Base-by-base conservation (phyloP, 2,888 invertebrate species). In the Ellobium chinense region DNA sequence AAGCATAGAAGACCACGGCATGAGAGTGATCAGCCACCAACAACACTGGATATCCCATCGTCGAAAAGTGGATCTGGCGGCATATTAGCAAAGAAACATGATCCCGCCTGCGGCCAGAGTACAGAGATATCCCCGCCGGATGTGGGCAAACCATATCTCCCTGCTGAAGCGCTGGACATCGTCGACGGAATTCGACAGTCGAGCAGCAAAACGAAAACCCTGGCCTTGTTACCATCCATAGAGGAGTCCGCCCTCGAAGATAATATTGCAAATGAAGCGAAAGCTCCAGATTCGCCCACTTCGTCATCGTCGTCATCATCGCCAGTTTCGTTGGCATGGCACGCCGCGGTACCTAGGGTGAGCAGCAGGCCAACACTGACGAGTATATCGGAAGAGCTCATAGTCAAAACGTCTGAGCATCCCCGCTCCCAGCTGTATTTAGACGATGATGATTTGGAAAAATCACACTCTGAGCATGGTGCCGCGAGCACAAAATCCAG, bases 331-430 rank as follows among this genome's bases (percentile, higher is more conserved):
- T 18, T 37, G 31, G 36, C 18, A 2, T 9, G 78, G 21, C 70
- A 70, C 27, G n/a, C 29, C 5, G 2, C 58, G 1, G 12, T 68
- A 18, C 27, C 27, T 21, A 31, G 79, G 5, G 73, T 73, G 0
- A 79, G 79, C 58, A 79, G 79, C 60, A 73, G 21, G 39, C 79
- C 79, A 21, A 72, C 73, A 9, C 29, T 79, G 68, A 79, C 58
- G 21, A 79, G 79, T 24, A 79, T 79, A 3, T 79, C 79, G 1
- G 79, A 79, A 31, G 79, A 79, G 31, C 31, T 60, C 9, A 68
- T 76, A 34, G 9, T 27, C 1, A 39, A 21, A 37, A 2, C 63
- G 0, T 24, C 31, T 7, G 65, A 75, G n/a, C 14, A 54, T 46
- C 21, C 29, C 29, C n/a, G 29, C 1, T n/a, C n/a, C n/a, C n/a